These are phyloP conservation scores for Macropis europaea DNA, from an alignment of 2,888 invertebrate species.

Conservation along the genomic window DNA sequence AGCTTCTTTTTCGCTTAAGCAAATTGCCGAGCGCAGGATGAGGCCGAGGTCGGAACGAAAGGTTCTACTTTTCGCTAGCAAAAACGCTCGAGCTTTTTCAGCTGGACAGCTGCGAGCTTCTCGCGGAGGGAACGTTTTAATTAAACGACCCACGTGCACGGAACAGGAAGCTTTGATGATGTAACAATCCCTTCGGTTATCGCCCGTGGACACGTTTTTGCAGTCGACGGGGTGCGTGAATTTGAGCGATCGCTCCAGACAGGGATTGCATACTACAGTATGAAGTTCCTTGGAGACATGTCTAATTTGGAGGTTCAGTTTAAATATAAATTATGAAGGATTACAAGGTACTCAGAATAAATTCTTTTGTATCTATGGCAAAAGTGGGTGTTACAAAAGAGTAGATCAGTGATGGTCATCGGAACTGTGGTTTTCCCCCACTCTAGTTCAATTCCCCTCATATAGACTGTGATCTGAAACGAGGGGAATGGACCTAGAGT, in stretches of 20 bases:
- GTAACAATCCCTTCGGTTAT: conserved; percentile 9
- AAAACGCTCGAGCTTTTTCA: conserved; percentile 2
- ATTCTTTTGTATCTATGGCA: too few species aligned
- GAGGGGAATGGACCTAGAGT: too few species aligned
- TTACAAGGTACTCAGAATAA: too few species aligned
- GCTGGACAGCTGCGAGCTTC: conserved; percentile 1
- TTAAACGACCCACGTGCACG: background rate
- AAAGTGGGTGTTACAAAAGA: too few species aligned
- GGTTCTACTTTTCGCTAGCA: background rate
- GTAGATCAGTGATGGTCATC: too few species aligned
- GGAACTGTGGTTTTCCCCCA: too few species aligned
- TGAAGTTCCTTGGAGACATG: conserved; percentile 38
- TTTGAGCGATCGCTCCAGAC: conserved; percentile 39
- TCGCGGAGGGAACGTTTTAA: too few species aligned
- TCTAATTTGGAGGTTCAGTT: too few species aligned
- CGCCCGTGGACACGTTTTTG: conserved; percentile 26
- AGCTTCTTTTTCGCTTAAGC: conserved; percentile 28
- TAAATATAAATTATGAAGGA: too few species aligned
- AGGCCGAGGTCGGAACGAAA: background rate
- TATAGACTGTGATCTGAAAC: too few species aligned
- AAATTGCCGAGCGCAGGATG: conserved; percentile 22
- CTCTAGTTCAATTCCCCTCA: too few species aligned
- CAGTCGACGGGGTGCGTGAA: conserved; percentile 28
- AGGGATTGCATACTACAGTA: conserved; percentile 41
- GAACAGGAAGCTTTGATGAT: background rate